A percentile compares a stretch with the other conserved stretches of the same genome.
These are phyloP conservation scores for Enteromius unitaeniatus DNA, from an alignment of 2,797 vertebrate species.

Conservation along the genomic window DNA sequence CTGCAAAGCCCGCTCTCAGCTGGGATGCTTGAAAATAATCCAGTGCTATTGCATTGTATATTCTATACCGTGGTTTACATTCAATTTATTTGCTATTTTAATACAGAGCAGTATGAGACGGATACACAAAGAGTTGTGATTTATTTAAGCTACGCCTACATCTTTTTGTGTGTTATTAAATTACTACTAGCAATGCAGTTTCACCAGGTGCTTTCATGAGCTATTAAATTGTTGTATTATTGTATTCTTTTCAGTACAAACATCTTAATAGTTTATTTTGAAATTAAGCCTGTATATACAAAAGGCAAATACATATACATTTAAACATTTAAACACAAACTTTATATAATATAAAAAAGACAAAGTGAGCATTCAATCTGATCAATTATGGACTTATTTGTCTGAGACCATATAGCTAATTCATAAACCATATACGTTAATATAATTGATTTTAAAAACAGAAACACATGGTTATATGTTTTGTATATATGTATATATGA, in stretches of 20 bases:
- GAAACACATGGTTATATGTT: no score
- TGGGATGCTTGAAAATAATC: background rate
- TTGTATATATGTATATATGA: no score
- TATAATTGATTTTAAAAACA: no score
- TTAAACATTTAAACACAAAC: no score
- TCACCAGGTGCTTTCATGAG: background rate
- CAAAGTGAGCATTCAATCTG: no score
- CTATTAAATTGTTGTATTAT: background rate
- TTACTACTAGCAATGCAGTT: background rate
- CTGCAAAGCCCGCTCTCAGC: background rate
- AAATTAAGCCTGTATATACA: background rate
- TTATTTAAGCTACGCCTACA: background rate
- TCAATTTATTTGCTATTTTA: background rate
- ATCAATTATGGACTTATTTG: no score
- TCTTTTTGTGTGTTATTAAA: background rate
- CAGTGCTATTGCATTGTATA: conserved; percentile 5
- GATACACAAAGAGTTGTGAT: background rate
- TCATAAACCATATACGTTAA: no score
- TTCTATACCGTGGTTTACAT: background rate
- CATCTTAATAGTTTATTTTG: background rate
- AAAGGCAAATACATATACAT: background rate
- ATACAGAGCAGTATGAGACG: background rate
- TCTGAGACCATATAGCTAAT: no score
- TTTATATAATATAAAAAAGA: no score
- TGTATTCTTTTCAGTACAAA: background rate